These are phyloP conservation scores for Acrobeloides nanus DNA, from an alignment of 2,888 invertebrate species.

Conservation along the genomic window DNA sequence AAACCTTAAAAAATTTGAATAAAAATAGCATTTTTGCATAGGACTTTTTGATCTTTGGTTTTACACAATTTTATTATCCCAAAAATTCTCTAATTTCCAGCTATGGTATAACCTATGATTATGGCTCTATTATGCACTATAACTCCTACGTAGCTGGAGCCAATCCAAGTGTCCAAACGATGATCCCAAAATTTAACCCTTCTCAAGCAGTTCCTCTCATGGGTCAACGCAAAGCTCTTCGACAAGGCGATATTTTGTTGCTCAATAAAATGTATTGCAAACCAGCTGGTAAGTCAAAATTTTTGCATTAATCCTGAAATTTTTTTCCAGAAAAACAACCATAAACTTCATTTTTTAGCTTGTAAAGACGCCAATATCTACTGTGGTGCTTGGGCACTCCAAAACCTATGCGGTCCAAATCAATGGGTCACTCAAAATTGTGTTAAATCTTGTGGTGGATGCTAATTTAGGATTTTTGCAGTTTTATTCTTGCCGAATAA, in stretches of 20 bases:
- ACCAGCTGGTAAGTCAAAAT: conserved; percentile 24
- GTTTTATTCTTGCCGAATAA: too few species aligned
- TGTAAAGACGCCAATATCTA: conserved; percentile 40
- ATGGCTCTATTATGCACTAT: conserved; percentile 50
- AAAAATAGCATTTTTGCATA: too few species aligned
- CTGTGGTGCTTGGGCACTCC: conserved; percentile 47
- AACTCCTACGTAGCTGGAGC: conserved; percentile 38
- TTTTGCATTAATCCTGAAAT: not conserved
- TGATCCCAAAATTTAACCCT: conserved; percentile 34
- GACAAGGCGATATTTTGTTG: conserved; percentile 35
- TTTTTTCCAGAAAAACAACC: not conserved
- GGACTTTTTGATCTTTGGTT: too few species aligned
- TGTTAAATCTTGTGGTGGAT: conserved; percentile 43
- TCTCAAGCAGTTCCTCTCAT: conserved; percentile 26
- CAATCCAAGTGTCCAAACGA: conserved; percentile 35
- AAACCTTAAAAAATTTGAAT: too few species aligned
- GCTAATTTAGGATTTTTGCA: too few species aligned
- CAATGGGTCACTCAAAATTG: conserved; percentile 44
- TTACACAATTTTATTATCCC: too few species aligned
- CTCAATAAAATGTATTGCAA: conserved; percentile 46
- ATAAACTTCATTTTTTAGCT: not conserved
- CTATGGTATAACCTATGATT: conserved; percentile 36
- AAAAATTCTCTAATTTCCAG: conserved; percentile 12
- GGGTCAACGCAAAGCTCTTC: conserved; percentile 42
- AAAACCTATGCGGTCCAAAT: conserved; percentile 30